A percentile compares a stretch with the other conserved stretches of the same genome.
Conservation (phyloP, 64 coral and sea anemone species). For the Catalaphyllia jardinei region DNA sequence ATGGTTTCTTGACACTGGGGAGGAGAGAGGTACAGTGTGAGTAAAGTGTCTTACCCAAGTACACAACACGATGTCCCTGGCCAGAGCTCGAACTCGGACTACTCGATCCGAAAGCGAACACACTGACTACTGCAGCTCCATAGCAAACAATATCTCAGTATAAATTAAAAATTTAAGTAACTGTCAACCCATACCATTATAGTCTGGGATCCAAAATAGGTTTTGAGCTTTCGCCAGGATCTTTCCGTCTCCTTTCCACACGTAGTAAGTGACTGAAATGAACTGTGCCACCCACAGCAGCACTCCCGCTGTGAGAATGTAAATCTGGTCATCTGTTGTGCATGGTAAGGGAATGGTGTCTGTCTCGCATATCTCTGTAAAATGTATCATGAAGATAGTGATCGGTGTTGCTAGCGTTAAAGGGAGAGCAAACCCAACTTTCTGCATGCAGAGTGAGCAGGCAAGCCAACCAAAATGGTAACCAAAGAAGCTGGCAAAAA, state of each 20-base stretch:
- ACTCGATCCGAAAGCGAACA: no score
- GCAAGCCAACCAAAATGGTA: conserved; percentile 66
- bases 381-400: background rate
- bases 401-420: conserved; percentile 58
- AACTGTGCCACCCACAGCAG: conserved; percentile 47
- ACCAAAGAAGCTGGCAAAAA: conserved; percentile 48
- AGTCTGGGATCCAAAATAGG: conserved; percentile 60
- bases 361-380: background rate
- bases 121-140: no score
- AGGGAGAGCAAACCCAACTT: conserved; percentile 46
- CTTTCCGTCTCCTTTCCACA: conserved; percentile 40
- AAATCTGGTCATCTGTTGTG: background rate
- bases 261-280: conserved; percentile 44
- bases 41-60: no score
- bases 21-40: no score
- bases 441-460: conserved; percentile 56
- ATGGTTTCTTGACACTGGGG: no score
- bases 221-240: conserved; percentile 53
- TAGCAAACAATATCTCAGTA: no score
- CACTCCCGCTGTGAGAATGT: background rate
- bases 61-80: no score
- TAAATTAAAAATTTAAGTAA: background rate
- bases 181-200: conserved; percentile 27
- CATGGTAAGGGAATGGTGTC: conserved; percentile 27
- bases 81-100: no score